Conservation (phyloP, 1,140 invertebrate genomes). For the Rhagoletis zephyria region DNA sequence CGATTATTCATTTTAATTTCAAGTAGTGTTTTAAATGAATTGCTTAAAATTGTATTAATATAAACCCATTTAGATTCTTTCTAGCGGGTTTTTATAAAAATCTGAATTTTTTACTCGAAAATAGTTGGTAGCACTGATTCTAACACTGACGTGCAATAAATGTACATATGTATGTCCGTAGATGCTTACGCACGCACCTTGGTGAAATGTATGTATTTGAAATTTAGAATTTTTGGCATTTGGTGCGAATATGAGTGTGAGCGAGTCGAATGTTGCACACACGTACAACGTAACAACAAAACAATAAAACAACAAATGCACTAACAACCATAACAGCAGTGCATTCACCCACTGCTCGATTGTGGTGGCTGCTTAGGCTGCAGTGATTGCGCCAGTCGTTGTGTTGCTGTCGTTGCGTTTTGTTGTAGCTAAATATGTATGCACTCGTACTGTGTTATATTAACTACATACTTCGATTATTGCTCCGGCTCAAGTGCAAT, state of each 20-base stretch:
- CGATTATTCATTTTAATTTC: no score
- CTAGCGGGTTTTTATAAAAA: no score
- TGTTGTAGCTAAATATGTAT: neutral
- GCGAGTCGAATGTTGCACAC: constrained; percentile 47
- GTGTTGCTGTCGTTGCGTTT: neutral
- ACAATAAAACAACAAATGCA: neutral
- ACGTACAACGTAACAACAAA: constrained; percentile 2
- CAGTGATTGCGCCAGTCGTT: constrained; percentile 18
- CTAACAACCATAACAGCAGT: neutral
- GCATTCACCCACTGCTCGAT: neutral
- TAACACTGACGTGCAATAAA: no score
- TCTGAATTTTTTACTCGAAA: no score
- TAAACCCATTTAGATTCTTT: no score
- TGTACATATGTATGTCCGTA: no score
- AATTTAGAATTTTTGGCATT: constrained; percentile 47
- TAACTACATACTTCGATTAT: constrained; percentile 24
- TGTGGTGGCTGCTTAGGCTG: neutral
- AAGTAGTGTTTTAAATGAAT: no score
- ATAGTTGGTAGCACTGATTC: no score
- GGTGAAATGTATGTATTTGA: constrained; percentile 18
- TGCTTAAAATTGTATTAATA: no score
- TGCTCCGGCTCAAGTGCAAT: constrained; percentile 42
- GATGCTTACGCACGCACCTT: constrained; percentile 14
- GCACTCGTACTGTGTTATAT: neutral
- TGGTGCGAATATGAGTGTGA: constrained; percentile 17